Conservation (phyloP, 2,113 vertebrate species). For the Heptranchias perlo region DNA sequence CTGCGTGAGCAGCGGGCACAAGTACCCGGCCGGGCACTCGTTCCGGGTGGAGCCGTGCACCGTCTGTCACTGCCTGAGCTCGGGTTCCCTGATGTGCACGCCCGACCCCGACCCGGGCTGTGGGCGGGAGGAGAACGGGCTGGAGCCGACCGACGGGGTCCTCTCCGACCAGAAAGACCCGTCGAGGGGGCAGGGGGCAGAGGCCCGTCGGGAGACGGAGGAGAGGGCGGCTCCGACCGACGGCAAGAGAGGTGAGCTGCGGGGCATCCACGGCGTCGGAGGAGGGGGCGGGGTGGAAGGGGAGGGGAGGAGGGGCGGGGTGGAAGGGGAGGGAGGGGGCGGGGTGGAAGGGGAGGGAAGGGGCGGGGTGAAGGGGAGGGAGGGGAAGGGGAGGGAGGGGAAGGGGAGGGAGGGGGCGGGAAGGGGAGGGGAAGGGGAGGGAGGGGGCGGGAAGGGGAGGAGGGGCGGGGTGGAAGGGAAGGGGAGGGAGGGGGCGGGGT, state of each 20-base stretch:
- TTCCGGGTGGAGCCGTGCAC: not conserved
- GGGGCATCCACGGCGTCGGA: not conserved
- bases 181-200: not conserved
- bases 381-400: too few relatives aligned
- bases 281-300: too few relatives aligned
- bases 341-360: not conserved
- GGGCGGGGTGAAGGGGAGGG: not conserved
- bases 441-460: too few relatives aligned
- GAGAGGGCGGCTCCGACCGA: not conserved
- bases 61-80: conserved; percentile 20
- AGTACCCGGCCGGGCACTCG: not conserved
- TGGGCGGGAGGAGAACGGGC: not conserved
- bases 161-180: not conserved
- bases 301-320: not conserved
- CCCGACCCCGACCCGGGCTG: not conserved
- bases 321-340: not conserved
- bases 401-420: not conserved
- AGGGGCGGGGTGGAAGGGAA: too few relatives aligned
- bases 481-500: not conserved
- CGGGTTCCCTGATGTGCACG: not conserved
- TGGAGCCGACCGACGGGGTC: not conserved
- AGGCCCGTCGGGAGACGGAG: not conserved
- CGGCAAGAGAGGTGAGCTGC: not conserved
- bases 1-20: not conserved
- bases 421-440: too few relatives aligned